phyloP scores from a whole-genome alignment of 2,797 vertebrate genomes.

The Prunella strophiata region DNA sequence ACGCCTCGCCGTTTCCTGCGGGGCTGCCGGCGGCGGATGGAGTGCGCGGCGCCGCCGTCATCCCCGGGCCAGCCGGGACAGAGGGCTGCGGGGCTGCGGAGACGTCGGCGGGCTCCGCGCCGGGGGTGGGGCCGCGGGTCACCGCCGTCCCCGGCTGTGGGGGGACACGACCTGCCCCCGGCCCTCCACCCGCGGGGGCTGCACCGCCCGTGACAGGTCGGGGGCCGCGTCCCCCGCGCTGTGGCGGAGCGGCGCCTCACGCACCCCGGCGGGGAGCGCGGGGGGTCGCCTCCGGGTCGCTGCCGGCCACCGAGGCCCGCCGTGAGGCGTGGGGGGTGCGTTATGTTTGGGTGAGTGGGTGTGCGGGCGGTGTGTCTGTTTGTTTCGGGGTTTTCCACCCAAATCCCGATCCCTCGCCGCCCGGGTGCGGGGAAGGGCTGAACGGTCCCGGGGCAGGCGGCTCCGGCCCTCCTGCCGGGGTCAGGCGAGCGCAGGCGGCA shows the following conservation, averaged over 20 bases:
- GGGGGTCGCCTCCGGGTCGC: neutral
- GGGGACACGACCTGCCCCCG: neutral
- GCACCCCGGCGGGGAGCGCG: neutral
- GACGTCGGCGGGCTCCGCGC: neutral
- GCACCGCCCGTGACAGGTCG: neutral
- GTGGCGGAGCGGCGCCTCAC: neutral
- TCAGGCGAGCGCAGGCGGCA: neutral
- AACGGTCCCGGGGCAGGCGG: neutral
- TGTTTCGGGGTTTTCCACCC: neutral
- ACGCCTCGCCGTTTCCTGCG: conserved; percentile 32
- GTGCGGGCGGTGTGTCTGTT: neutral
- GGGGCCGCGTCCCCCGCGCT: neutral
- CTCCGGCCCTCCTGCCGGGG: neutral
- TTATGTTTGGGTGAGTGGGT: neutral
- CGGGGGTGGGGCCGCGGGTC: neutral
- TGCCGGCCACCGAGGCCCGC: neutral
- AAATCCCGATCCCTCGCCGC: neutral
- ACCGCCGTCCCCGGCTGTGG: neutral
- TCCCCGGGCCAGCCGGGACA: neutral
- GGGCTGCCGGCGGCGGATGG: neutral
- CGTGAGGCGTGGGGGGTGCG: neutral
- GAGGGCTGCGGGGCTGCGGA: neutral
- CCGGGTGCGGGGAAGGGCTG: neutral
- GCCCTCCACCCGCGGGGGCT: neutral
- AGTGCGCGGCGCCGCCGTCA: neutral